phyloP scores from a whole-genome alignment of 2,797 vertebrate genomes.

The Columba guinea region DNA sequence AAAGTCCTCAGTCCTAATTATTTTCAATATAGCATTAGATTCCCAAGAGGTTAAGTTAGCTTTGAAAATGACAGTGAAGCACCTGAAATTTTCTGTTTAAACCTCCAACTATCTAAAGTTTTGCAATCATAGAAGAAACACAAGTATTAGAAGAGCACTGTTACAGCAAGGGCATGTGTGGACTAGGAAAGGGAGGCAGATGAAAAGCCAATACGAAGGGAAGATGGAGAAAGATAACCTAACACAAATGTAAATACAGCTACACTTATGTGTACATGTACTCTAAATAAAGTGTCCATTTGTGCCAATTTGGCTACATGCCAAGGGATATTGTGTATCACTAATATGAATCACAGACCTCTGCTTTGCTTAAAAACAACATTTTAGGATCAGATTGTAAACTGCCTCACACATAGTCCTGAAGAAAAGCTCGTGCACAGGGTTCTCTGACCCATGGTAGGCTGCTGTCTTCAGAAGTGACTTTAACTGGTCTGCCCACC shows the following conservation, averaged over 20 bases:
- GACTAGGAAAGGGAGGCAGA: background rate
- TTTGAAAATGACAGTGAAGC: background rate
- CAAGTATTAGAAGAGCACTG: background rate
- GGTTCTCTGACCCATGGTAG: background rate
- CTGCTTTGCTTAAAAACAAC: background rate
- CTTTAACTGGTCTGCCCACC: background rate
- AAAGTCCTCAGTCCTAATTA: background rate
- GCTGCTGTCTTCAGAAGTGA: background rate
- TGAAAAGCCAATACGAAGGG: background rate
- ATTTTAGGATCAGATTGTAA: background rate
- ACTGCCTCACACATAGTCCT: background rate
- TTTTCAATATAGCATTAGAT: background rate
- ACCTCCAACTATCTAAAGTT: background rate
- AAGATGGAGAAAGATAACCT: background rate
- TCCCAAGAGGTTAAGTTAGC: background rate
- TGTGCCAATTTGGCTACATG: background rate
- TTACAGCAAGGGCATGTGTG: background rate
- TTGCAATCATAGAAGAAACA: background rate
- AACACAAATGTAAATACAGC: background rate
- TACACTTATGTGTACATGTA: accelerated
- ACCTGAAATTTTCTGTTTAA: background rate
- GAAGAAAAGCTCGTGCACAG: background rate
- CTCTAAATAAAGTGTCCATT: background rate
- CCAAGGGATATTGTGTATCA: background rate
- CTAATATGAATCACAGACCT: background rate